These are phyloP conservation scores for Epizoanthus illoricatus DNA, from an alignment of 92 coral and sea anemone species.

Conservation along the genomic window DNA sequence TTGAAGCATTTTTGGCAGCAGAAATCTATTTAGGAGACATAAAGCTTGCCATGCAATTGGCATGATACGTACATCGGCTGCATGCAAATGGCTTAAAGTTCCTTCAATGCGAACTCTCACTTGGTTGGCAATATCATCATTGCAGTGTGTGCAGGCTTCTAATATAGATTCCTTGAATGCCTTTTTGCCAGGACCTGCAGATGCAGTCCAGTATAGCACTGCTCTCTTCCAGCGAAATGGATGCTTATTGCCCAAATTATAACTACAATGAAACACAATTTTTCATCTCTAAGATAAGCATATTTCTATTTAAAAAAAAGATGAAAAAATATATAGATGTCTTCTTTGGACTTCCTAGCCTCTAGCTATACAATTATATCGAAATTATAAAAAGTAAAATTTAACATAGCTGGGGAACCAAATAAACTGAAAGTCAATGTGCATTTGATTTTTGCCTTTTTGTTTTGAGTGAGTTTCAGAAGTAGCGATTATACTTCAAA, in stretches of 20 bases:
- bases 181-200: constrained; percentile 49
- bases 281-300: constrained; percentile 36
- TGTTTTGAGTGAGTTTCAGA: too few species aligned
- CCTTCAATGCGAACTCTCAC: constrained; percentile 57
- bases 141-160: constrained; percentile 44
- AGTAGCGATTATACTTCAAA: background rate
- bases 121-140: constrained; percentile 45
- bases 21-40: constrained; percentile 53
- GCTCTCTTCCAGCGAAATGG: constrained; percentile 59
- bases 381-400: constrained; percentile 34
- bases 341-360: constrained; percentile 14
- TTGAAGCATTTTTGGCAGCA: constrained; percentile 50
- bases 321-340: constrained; percentile 19
- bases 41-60: constrained; percentile 53
- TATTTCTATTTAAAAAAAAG: too few species aligned
- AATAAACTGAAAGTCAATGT: constrained; percentile 12
- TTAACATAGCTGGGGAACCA: constrained; percentile 29
- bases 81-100: constrained; percentile 67
- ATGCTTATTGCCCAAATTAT: constrained; percentile 42
- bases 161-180: constrained; percentile 56
- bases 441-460: too few species aligned
- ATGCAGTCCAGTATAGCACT: constrained; percentile 51
- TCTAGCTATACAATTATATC: too few species aligned
- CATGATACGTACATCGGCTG: constrained; percentile 73
- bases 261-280: constrained; percentile 35